phyloP scores from a whole-genome alignment of 2,888 invertebrate species.

The Himalopsyche kuldschensis region DNA sequence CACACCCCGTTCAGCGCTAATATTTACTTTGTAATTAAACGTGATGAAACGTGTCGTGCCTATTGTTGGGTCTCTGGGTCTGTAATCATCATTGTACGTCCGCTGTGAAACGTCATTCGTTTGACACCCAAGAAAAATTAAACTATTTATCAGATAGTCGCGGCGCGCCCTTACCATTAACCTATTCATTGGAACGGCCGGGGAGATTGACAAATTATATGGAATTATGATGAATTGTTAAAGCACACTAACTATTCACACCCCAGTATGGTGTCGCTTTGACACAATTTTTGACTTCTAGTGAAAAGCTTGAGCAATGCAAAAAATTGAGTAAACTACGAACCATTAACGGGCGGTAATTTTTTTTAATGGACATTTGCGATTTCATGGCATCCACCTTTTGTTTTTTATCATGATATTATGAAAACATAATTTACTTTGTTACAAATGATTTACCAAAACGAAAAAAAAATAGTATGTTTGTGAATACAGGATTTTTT shows the following conservation, averaged over 20 bases:
- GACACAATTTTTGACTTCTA: not conserved
- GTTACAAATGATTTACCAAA: no score
- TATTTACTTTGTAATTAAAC: constrained; percentile 5
- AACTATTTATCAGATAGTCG: constrained; percentile 12
- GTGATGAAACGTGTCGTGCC: not conserved
- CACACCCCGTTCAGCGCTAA: not conserved
- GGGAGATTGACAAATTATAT: constrained; percentile 22
- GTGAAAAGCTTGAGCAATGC: not conserved
- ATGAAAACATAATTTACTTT: no score
- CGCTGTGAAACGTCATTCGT: constrained; percentile 5
- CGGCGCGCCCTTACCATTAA: constrained; percentile 4
- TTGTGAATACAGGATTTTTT: no score
- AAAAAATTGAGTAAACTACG: not conserved
- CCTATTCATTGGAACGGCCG: not conserved
- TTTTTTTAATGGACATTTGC: not conserved
- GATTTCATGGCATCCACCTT: not conserved
- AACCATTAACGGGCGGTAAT: not conserved
- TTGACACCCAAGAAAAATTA: constrained; percentile 13
- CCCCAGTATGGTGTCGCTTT: not conserved
- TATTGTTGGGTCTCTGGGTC: not conserved
- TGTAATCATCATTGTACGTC: constrained; percentile 9
- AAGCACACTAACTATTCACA: not conserved
- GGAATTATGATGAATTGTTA: not conserved
- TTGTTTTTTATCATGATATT: no score
- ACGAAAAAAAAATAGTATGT: no score